phyloP scores from a whole-genome alignment of 2,113 vertebrate genomes.

The Dinomys branickii region DNA sequence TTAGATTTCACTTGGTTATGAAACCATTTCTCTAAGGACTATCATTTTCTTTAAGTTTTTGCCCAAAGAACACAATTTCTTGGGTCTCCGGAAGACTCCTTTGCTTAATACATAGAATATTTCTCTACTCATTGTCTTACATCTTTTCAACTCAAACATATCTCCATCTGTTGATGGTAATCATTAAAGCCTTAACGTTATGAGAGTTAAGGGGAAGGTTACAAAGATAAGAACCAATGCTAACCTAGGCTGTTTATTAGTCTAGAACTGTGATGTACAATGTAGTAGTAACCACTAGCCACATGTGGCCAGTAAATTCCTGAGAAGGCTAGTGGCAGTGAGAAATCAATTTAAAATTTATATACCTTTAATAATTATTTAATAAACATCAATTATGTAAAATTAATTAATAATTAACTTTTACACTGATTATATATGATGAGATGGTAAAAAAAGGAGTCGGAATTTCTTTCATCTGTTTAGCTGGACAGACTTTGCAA shows the following conservation, averaged over 20 bases:
- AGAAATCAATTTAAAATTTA: neutral
- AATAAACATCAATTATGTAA: constrained; percentile 6
- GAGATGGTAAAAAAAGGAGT: neutral
- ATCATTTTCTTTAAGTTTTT: constrained; percentile 57
- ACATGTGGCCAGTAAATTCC: neutral
- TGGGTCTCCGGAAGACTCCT: constrained; percentile 36
- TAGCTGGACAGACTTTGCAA: neutral
- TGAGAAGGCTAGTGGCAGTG: neutral
- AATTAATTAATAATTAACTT: neutral
- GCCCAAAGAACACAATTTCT: constrained; percentile 33
- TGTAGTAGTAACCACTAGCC: neutral
- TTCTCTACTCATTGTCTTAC: constrained; percentile 9
- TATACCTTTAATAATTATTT: neutral
- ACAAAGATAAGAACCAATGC: neutral
- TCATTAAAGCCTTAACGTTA: neutral
- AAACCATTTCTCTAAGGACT: constrained; percentile 57
- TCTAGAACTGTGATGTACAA: neutral
- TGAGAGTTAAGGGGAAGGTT: neutral
- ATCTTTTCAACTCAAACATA: neutral
- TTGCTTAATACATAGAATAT: neutral
- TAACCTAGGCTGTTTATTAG: neutral
- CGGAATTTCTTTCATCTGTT: constrained; percentile 13
- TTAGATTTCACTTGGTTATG: constrained; percentile 54
- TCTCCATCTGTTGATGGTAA: neutral
- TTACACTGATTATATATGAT: neutral